These are phyloP conservation scores for Dugesia japonica DNA, from an alignment of 2,888 invertebrate genomes.

Conservation along the genomic window DNA sequence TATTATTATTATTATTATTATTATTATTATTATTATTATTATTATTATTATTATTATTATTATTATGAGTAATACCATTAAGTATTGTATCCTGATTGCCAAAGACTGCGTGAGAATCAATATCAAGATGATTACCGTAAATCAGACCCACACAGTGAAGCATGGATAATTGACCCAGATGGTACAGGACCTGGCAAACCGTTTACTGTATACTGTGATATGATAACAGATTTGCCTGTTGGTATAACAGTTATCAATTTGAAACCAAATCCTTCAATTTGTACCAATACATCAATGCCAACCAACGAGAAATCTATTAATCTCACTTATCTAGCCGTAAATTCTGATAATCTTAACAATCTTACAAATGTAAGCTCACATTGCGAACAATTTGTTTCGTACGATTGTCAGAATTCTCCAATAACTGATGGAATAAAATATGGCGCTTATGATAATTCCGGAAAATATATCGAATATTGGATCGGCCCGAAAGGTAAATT, in stretches of 20 bases:
- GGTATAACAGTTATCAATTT: constrained; percentile 14
- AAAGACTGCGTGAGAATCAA: background rate
- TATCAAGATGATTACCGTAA: background rate
- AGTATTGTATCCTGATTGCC: background rate
- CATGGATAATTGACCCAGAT: constrained; percentile 27
- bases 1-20: too few species aligned
- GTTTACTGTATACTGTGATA: constrained; percentile 27
- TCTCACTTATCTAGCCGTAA: background rate
- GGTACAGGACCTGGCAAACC: background rate
- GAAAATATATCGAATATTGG: constrained; percentile 22
- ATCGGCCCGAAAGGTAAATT: constrained; percentile 11
- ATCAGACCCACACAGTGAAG: background rate
- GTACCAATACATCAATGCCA: background rate
- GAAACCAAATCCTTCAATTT: background rate
- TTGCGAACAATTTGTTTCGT: constrained; percentile 25
- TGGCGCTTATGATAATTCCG: background rate
- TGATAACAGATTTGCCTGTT: constrained; percentile 20
- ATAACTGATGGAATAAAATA: background rate
- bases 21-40: too few species aligned
- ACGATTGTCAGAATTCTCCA: constrained; percentile 26
- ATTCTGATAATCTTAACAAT: background rate
- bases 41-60: too few species aligned
- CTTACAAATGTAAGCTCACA: background rate
- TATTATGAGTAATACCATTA: too few species aligned
- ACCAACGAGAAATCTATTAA: background rate